Conservation (phyloP, 2,797 vertebrate genomes). For the Morelia viridis region DNA sequence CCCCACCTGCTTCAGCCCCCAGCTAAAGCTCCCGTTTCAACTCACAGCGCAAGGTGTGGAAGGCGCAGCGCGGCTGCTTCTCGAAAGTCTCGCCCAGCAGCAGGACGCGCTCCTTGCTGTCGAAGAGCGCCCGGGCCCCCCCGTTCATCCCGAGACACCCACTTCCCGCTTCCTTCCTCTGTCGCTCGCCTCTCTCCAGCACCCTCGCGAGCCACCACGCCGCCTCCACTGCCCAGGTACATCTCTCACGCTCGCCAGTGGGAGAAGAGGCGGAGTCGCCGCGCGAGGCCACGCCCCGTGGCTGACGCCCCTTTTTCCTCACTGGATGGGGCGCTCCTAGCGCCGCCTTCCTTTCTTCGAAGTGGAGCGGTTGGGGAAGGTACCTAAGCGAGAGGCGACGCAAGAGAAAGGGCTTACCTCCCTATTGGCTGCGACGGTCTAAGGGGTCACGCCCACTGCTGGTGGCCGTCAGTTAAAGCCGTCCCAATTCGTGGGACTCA, state of each 20-base stretch:
- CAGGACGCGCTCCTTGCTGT: conserved; percentile 87
- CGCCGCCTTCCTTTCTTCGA: neutral
- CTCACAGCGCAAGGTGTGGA: conserved; percentile 97
- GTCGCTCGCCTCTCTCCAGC: neutral
- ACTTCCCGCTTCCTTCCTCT: neutral
- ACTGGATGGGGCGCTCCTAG: neutral
- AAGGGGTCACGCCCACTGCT: neutral
- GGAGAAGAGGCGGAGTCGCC: neutral
- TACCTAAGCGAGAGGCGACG: neutral
- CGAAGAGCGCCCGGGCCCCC: conserved; percentile 80
- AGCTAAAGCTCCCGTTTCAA: neutral
- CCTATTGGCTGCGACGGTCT: conserved; percentile 43
- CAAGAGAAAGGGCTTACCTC: too few species aligned
- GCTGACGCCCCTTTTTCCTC: neutral
- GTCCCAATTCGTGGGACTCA: neutral
- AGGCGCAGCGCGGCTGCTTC: conserved; percentile 90
- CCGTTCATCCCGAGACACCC: conserved; percentile 80
- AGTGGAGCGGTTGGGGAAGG: neutral
- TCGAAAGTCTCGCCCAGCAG: conserved; percentile 93
- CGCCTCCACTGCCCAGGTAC: neutral
- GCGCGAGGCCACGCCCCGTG: neutral
- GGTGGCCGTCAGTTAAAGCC: neutral
- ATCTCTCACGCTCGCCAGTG: neutral
- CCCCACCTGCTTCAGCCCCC: neutral
- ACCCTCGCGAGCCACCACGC: conserved; percentile 38